Base-by-base conservation (phyloP, 2,888 invertebrate species). In the Blera fallax region DNA sequence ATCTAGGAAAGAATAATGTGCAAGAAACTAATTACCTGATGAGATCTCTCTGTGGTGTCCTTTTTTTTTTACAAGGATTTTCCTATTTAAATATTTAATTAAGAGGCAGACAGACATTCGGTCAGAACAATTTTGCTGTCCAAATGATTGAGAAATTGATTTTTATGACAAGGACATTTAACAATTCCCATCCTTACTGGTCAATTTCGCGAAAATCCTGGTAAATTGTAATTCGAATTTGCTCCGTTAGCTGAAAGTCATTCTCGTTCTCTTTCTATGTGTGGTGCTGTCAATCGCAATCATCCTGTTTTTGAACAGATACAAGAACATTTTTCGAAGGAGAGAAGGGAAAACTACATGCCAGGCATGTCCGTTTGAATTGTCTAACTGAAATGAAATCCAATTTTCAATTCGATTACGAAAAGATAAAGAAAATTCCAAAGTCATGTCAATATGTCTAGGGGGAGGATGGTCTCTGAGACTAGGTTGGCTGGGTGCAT, bases 391-490 rank as follows among this genome's bases (percentile, higher is more conserved):
- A 32, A 76, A 81, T 60, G 58, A 81, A 85, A 81, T 81, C 85
- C 85, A 85, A 85, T 85, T 85, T 85, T 85, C 85, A 85, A 85
- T 85, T 85, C 85, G 85, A 85, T 85, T 85, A 85, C 85, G 72
- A 77, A 76, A 81, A 81, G 81, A 85, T 85, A 81, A 81, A 77
- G 85, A 81, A 85, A 81, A 81, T 85, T 85, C 76, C 62, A 81
- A 81, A 85, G 85, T 81, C 85, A 81, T 85, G 85, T 85, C 85
- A 85, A 85, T 85, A 74, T 74, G 80, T 80, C 65, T 34, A n/a
- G 40, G n/a, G n/a, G n/a, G n/a, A n/a, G n/a, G n/a, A 48, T 32
- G 32, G 54, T 14, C 10, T 10, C 58, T 10, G 11, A 40, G 10
- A 1, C 8, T 2, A n/a, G n/a, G 40, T 14, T 16, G 45, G 48